Evolutionary conservation across 2,888 invertebrate species (phyloP), one percentile per base, ranked within the genome.

Genomic region (Platycheirus rosarum): DNA sequence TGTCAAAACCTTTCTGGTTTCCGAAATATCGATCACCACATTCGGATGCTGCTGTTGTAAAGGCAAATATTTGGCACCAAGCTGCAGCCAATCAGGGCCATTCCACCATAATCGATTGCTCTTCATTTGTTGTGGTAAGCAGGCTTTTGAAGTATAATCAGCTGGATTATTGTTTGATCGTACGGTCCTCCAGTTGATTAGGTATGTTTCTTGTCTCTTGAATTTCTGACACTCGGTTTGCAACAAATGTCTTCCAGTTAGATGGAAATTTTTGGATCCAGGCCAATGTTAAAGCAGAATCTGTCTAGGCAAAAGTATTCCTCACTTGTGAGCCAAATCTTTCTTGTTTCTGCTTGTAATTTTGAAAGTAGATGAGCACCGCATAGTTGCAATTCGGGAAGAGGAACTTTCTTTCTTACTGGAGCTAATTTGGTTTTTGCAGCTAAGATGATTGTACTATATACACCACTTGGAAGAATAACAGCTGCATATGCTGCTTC

Each of bases 181-280:
- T 44, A 11, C 35, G 2, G 9, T 16, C 3, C 20, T 44, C 44
- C 18, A 44, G 44, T 5, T 9, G 9, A 1, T 20, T 44, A 3
- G n/a, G n/a, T n/a, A n/a, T 18, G 44, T 20, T 44, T 18, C 18
- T 44, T 11, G 44, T 20, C 9, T 44, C 84, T 68, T 87, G 86
- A 13, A 88, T 87, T 62, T 86, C 66, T 0, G 85, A 82, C 2
- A 88, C 86, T 32, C 88, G 63, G n/a, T n/a, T n/a, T n/a, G n/a
- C n/a, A n/a, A n/a, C n/a, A n/a, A n/a, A n/a, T n/a, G n/a, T n/a
- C n/a, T 77, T 60, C 51, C 51, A 77, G 2, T n/a, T 29, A 18
- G 62, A 55, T 26, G 86, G 74, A 26, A 37, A 57, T 5, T 70
- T 40, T 16, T 63, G 44, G 11, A 84, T 75, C 84, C 85, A 86